Base-by-base conservation (phyloP, 2,888 invertebrate species). In the Pemphredon lugubris region DNA sequence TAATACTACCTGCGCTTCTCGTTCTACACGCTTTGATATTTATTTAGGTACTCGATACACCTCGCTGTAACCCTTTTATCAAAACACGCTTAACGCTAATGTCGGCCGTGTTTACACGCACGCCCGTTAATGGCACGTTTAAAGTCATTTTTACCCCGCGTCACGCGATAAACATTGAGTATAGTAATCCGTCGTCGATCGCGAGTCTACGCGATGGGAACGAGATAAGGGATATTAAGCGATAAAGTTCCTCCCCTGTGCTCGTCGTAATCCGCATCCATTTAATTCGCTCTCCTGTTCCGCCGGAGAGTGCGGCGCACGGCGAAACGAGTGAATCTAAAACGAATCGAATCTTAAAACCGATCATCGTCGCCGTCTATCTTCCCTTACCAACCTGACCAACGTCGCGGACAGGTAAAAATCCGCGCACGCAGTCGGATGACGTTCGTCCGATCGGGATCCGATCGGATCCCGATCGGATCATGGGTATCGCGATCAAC, bases 1-100 rank as follows among this genome's bases (percentile, higher is more conserved):
- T 59, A 66, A 69, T 48, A 63, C 60, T 55, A 11, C 51, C 54
- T 54, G 26, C 64, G 60, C 67, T 77, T 45, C 32, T 7, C 72
- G 45, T 61, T 44, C 54, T 18, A 26, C 58, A 16, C 44, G 37
- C 53, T 65, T 50, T 47, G 11, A 54, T 61, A 71, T 69, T 71
- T 71, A 71, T 61, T 61, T 45, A 51, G 30, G 9, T n/a, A 47
- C 37, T 42, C 13, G 69, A 54, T 50, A 39, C 26, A n/a, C 9
- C 9, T 7, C 32, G n/a, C 18, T 54, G 50, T 16, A n/a, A 48
- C 61, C 23, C 48, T 71, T 70, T 53, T 48, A 69, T 54, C 37
- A 16, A 57, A 40, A 60, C 40, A n/a, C 16, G 26, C 2, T 45
- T 39, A 45, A 57, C 39, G 40, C 0, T n/a, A 9, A 26, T 39